Conservation (phyloP, 2,113 vertebrate species). For the Anolis carolinensis region DNA sequence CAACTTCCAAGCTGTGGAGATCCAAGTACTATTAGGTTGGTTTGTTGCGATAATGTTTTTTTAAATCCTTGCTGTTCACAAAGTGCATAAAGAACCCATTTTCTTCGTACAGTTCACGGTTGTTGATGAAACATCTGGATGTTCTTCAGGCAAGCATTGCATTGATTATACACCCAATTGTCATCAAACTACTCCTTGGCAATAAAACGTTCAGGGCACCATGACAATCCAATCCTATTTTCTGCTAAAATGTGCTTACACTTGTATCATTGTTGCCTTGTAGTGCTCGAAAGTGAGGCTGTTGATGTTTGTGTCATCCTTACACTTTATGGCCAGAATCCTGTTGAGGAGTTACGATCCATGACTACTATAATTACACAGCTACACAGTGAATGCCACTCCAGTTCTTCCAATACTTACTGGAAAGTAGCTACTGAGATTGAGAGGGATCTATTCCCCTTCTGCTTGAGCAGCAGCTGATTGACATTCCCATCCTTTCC, state of each 20-base stretch:
- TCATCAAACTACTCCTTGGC: slow-evolving; percentile 60
- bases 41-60: slow-evolving; percentile 33
- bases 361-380: too few relatives aligned
- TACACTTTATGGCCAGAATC: slow-evolving; percentile 6
- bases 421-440: too few relatives aligned
- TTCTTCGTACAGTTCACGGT: slow-evolving; percentile 53
- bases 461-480: too few relatives aligned
- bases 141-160: slow-evolving; percentile 51
- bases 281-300: slow-evolving; percentile 39
- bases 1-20: slow-evolving; percentile 26
- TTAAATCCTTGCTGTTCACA: slow-evolving; percentile 22
- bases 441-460: too few relatives aligned
- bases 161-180: slow-evolving; percentile 56
- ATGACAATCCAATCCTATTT: slow-evolving; percentile 60
- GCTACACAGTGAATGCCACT: too few relatives aligned
- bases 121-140: slow-evolving; percentile 62
- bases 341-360: too few relatives aligned
- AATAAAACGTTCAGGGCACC: slow-evolving; percentile 46
- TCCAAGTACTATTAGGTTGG: slow-evolving; percentile 34
- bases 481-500: too few relatives aligned
- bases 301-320: slow-evolving; percentile 53
- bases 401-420: too few relatives aligned
- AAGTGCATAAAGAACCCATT: slow-evolving; percentile 41
- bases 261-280: slow-evolving; percentile 46
- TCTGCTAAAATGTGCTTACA: slow-evolving; percentile 63